These are phyloP conservation scores for Gallinago paraguaiae DNA, from an alignment of 2,113 vertebrate genomes.

Conservation along the genomic window DNA sequence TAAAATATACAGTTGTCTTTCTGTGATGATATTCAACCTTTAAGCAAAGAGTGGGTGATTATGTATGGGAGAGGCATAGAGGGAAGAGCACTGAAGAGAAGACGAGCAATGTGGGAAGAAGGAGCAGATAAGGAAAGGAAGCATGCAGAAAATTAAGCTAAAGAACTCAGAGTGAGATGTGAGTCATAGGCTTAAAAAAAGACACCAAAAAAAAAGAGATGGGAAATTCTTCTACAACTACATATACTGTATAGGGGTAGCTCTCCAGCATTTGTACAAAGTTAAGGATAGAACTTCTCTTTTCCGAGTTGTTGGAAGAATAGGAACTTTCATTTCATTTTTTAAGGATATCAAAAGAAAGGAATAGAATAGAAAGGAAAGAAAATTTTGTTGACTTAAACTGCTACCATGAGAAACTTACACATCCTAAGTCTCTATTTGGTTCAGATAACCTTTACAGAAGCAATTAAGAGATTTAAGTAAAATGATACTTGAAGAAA, in stretches of 20 bases:
- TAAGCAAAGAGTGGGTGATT: neutral
- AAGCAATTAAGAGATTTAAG: neutral
- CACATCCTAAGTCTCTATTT: neutral
- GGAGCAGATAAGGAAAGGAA: slow-evolving; percentile 1
- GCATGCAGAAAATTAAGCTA: slow-evolving; percentile 1
- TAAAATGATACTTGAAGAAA: neutral
- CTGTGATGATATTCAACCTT: neutral
- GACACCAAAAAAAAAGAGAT: neutral
- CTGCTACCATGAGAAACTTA: neutral
- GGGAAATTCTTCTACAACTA: neutral
- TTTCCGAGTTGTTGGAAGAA: neutral
- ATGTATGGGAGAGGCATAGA: neutral
- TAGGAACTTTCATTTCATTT: neutral
- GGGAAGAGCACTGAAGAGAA: neutral
- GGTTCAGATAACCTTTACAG: neutral
- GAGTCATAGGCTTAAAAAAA: neutral
- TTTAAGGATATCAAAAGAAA: neutral
- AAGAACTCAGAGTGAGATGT: neutral
- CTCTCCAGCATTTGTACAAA: neutral
- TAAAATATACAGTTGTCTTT: neutral
- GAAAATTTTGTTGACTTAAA: neutral
- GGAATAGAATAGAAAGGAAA: neutral
- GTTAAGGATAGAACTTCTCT: neutral
- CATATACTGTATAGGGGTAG: neutral
- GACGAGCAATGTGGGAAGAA: neutral